These are phyloP conservation scores for Heloderma charlesbogerti DNA, from an alignment of 2,113 vertebrate species.

Conservation along the genomic window DNA sequence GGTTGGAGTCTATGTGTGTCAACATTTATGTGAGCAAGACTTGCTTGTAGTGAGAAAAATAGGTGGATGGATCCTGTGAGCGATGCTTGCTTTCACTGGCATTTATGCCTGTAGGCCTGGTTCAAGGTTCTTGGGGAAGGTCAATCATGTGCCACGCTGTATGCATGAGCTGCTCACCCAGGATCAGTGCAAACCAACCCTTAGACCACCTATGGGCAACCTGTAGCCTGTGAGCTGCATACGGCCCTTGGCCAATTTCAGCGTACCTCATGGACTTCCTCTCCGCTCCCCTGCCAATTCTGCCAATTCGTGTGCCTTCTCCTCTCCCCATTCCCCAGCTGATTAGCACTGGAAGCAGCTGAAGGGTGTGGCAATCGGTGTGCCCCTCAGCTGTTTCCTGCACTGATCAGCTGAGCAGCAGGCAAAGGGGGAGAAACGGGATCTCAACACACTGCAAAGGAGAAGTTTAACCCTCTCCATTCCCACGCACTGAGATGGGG, in stretches of 20 bases:
- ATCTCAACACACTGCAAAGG: background rate
- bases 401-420: background rate
- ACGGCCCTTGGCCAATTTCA: too few relatives aligned
- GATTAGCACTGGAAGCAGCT: background rate
- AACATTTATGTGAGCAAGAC: background rate
- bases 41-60: background rate
- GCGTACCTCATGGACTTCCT: too few relatives aligned
- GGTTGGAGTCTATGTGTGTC: background rate
- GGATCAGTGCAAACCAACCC: background rate
- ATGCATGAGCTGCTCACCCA: background rate
- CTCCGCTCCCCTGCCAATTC: background rate
- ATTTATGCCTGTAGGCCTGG: background rate
- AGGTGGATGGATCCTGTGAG: background rate
- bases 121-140: background rate
- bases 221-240: too few relatives aligned
- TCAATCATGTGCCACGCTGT: background rate
- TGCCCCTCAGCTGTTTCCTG: background rate
- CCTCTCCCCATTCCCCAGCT: background rate
- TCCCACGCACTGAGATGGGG: background rate
- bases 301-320: too few relatives aligned
- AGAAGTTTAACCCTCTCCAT: background rate
- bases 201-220: too few relatives aligned
- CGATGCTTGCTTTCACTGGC: background rate
- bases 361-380: background rate
- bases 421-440: background rate